Base-by-base conservation (phyloP, 2,797 vertebrate genomes). In the Luscinia luscinia region DNA sequence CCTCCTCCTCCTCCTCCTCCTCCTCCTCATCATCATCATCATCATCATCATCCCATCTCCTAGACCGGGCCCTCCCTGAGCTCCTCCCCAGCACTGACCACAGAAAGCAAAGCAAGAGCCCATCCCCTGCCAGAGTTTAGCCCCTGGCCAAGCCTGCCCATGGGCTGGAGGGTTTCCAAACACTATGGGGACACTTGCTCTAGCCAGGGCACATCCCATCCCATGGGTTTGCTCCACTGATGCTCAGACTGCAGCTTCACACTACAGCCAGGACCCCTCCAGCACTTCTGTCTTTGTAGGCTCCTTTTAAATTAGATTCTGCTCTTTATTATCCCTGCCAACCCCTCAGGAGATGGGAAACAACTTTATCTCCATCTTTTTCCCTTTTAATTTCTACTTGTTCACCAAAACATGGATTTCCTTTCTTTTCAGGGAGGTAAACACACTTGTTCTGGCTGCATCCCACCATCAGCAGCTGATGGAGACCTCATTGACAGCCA, bases 31-130 rank as follows among this genome's bases (percentile, higher is more conserved):
- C 21, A 3, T 45, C 20, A n/a, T n/a, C n/a, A n/a, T n/a, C n/a
- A n/a, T n/a, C n/a, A n/a, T n/a, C n/a, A n/a, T n/a, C 34, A 34
- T 34, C 34, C 34, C 2, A 4, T 20, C 17, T 23, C 57, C 28
- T 20, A 1, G 4, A 12, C 54, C 46, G 40, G 21, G 49, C 30
- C 43, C 48, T 45, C 26, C 21, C 52, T 9, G 21, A 87, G 34
- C 24, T 64, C 34, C 40, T 43, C 0, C 0, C 11, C 69, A 77
- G 51, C 1, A 0, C 9, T 12, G 26, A 22, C 46, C 2, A 1
- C 28, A 55, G 30, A 76, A 73, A 48, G 7, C 61, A 89, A 43
- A 79, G 30, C 23, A 52, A 51, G 45, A 68, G 20, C 19, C 15
- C 22, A 23, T 59, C 5, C 12, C 22, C 30, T 43, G 32, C 8